Evolutionary conservation across 64 coral and sea anemone species (phyloP).

Genomic region (Porites australiensis): DNA sequence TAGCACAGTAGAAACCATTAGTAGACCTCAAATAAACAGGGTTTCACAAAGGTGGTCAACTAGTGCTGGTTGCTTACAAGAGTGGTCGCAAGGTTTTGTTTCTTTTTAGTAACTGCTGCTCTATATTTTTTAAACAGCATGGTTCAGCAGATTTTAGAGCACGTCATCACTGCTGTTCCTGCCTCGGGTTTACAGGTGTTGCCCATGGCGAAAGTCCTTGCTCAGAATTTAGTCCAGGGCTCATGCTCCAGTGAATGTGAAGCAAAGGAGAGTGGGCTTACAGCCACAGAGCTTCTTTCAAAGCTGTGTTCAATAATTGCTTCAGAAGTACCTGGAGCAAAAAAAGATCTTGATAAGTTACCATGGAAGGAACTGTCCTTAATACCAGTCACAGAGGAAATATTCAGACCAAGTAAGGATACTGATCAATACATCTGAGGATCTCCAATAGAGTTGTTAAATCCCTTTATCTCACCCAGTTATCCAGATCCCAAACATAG

Average conservation of each 20-base stretch:
- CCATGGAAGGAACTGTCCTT: conserved; percentile 70
- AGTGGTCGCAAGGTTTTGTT: too few relatives aligned
- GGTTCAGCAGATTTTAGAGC: conserved; percentile 41
- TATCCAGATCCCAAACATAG: too few relatives aligned
- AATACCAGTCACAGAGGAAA: conserved; percentile 59
- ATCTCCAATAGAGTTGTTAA: too few relatives aligned
- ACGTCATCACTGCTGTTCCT: conserved; percentile 44
- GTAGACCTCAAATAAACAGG: too few relatives aligned
- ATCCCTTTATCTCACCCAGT: too few relatives aligned
- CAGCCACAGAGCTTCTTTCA: conserved; percentile 30
- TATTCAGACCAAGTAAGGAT: conserved; percentile 65
- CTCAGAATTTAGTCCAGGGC: background rate
- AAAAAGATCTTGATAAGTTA: conserved; percentile 22
- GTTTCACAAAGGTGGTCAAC: too few relatives aligned
- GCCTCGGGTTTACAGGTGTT: conserved; percentile 41
- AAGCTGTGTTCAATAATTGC: conserved; percentile 60
- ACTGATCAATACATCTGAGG: too few relatives aligned
- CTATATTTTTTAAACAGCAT: background rate
- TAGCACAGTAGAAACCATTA: too few relatives aligned
- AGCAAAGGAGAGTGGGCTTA: background rate
- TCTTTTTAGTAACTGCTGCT: too few relatives aligned
- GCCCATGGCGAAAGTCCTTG: conserved; percentile 22
- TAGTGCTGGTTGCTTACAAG: too few relatives aligned
- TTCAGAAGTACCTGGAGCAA: conserved; percentile 41
- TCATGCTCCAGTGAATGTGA: background rate